Percentiles rank a stretch among this genome's conserved stretches.
Evolutionary conservation across 2,113 vertebrate species (phyloP).

Genomic region (Hiodon tergisus): DNA sequence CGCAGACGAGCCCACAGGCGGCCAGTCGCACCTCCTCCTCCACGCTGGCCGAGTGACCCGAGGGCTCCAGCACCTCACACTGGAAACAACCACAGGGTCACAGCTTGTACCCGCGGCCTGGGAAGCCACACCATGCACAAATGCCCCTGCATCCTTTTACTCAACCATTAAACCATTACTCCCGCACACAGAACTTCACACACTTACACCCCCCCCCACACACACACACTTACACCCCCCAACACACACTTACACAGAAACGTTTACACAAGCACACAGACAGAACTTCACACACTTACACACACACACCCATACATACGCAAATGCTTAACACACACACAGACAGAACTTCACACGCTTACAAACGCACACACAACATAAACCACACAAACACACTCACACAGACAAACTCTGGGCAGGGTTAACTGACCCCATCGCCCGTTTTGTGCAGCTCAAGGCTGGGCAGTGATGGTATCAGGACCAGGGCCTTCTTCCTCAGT

Average conservation of each 20-base stretch:
- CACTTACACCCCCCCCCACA: too few relatives aligned
- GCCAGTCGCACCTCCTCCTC: conserved; percentile 80
- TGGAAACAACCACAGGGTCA: conserved; percentile 41
- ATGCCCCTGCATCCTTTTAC: too few relatives aligned
- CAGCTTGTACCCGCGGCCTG: background rate
- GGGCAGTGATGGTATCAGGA: conserved; percentile 96
- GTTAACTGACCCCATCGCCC: conserved; percentile 82
- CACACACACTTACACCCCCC: too few relatives aligned
- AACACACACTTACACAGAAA: too few relatives aligned
- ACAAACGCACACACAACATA: conserved; percentile 1
- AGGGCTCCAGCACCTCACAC: conserved; percentile 74
- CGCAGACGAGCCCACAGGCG: conserved; percentile 77
- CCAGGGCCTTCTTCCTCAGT: conserved; percentile 96
- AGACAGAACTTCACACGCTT: too few relatives aligned
- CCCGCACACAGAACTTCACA: too few relatives aligned
- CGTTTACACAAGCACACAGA: too few relatives aligned
- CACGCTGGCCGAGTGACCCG: conserved; percentile 70
- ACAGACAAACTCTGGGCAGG: background rate
- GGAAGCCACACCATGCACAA: too few relatives aligned
- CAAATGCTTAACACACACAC: too few relatives aligned
- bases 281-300: too few relatives aligned
- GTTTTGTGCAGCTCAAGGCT: conserved; percentile 94
- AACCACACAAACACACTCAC: background rate
- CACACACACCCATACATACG: too few relatives aligned
- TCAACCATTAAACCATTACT: too few relatives aligned